These are phyloP conservation scores for Pachycephus smyrnensis DNA, from an alignment of 2,888 invertebrate genomes.

Conservation along the genomic window DNA sequence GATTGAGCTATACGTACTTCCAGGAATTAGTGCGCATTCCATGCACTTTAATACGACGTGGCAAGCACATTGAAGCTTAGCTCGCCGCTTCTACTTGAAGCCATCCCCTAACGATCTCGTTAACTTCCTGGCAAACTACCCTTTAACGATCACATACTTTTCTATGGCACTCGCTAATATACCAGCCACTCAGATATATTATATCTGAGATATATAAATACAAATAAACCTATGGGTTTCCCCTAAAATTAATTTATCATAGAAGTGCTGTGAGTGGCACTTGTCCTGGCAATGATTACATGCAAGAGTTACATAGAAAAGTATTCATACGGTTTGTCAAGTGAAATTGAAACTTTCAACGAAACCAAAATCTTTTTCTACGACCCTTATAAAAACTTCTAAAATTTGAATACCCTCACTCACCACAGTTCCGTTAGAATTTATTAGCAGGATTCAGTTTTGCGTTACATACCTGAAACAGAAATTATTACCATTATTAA, in stretches of 20 bases:
- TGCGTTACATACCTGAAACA: not conserved
- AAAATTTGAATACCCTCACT: not conserved
- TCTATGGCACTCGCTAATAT: not conserved
- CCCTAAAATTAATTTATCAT: not conserved
- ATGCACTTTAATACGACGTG: not conserved
- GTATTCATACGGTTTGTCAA: not conserved
- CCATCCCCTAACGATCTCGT: not conserved
- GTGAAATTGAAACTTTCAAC: not conserved
- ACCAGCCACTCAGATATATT: not conserved
- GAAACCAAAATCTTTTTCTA: not conserved
- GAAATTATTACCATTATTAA: not conserved
- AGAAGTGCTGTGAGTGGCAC: not conserved
- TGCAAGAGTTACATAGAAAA: not conserved
- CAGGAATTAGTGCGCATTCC: not conserved
- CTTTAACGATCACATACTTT: not conserved
- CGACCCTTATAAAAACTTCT: not conserved
- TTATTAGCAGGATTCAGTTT: not conserved
- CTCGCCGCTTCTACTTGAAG: not conserved
- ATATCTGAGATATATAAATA: no score
- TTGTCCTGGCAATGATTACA: not conserved
- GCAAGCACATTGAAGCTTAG: not conserved
- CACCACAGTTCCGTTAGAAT: not conserved
- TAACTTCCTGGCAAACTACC: not conserved
- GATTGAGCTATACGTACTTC: not conserved
- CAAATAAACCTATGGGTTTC: no score